phyloP scores from a whole-genome alignment of 2,797 vertebrate species.

The Channa striata region DNA sequence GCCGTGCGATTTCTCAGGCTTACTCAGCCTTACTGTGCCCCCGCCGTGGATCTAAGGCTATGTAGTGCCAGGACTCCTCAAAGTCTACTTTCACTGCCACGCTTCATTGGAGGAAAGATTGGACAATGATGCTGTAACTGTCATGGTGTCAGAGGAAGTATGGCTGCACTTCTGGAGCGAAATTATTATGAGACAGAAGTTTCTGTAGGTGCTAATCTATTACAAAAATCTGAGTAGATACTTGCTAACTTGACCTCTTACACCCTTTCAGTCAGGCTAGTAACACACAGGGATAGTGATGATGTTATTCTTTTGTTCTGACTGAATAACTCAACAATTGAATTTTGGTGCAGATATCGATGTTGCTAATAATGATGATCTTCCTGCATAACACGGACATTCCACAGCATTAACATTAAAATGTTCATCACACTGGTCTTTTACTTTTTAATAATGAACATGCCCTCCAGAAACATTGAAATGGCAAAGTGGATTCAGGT shows the following conservation, averaged over 20 bases:
- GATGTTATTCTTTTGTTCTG: no score
- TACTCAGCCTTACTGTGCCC: constrained; percentile 68
- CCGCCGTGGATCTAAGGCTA: constrained; percentile 50
- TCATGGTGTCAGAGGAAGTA: constrained; percentile 61
- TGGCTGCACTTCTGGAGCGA: constrained; percentile 43
- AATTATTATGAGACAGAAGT: constrained; percentile 30
- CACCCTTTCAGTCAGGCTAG: constrained; percentile 1
- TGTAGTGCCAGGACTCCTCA: constrained; percentile 60
- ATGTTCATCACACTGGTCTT: no score
- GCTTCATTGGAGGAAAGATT: constrained; percentile 68
- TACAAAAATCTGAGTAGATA: constrained; percentile 9
- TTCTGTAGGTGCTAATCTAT: constrained; percentile 22
- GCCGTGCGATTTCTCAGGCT: constrained; percentile 73
- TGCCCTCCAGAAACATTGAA: no score
- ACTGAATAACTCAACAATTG: not conserved
- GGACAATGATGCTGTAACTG: constrained; percentile 65
- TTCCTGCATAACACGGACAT: no score
- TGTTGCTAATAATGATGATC: no score
- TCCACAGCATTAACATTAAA: no score
- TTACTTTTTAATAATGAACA: no score
- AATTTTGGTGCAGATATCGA: no score
- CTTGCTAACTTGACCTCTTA: constrained; percentile 3
- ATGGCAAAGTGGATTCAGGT: no score
- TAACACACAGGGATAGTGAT: not conserved
- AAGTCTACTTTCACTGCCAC: constrained; percentile 62